phyloP scores from a whole-genome alignment of 2,888 invertebrate genomes.

The Arrhopalites spinosus region DNA sequence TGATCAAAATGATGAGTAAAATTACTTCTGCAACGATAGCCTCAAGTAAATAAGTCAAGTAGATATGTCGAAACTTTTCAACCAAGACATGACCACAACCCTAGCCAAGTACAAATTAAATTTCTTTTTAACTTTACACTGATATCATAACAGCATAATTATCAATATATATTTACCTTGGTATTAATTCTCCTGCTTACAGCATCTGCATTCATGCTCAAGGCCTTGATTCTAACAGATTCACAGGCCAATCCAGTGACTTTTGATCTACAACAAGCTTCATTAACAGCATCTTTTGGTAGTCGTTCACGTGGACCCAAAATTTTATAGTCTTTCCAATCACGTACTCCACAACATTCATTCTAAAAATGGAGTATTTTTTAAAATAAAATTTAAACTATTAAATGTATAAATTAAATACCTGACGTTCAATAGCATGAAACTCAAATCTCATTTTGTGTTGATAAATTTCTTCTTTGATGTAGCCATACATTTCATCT shows the following conservation, averaged over 20 bases:
- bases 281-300: neutral
- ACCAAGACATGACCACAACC: neutral
- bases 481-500: too few species aligned
- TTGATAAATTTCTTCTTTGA: too few species aligned
- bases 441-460: too few species aligned
- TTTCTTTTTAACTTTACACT: neutral
- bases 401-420: too few species aligned
- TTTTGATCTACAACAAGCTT: neutral
- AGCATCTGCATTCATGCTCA: neutral
- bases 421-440: too few species aligned
- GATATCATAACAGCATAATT: neutral
- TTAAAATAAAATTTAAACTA: too few species aligned
- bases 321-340: neutral
- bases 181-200: neutral
- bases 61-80: neutral
- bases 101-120: neutral
- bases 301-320: neutral
- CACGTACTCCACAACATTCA: constrained; percentile 19
- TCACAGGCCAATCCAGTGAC: too few species aligned
- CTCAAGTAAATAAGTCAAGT: neutral
- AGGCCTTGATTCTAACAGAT: too few species aligned
- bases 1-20: neutral
- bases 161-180: neutral
- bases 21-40: neutral
- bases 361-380: too few species aligned